A percentile compares a stretch with the other conserved stretches of the same genome.
Conservation (phyloP, 1,140 invertebrate species). For the Bombus breviceps region DNA sequence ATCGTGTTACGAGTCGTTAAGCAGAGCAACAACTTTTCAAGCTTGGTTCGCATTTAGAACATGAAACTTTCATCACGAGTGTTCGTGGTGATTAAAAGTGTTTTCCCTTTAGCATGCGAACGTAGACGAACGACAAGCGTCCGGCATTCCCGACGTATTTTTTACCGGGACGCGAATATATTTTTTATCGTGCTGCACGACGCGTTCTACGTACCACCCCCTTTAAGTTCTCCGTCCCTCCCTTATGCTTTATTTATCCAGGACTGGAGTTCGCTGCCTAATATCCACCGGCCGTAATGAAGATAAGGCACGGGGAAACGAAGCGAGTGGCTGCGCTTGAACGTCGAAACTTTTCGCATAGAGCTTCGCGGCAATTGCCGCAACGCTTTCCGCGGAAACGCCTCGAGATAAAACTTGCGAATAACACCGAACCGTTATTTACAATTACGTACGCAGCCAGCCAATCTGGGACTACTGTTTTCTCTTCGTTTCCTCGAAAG, state of each 20-base stretch:
- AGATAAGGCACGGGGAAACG: constrained; percentile 43
- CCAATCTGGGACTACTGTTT: neutral
- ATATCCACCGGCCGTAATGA: constrained; percentile 36
- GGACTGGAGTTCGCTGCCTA: constrained; percentile 24
- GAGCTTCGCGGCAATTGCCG: constrained; percentile 26
- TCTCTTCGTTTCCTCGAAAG: neutral
- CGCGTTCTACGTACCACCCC: neutral
- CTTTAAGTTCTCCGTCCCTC: neutral
- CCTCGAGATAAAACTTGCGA: constrained; percentile 38
- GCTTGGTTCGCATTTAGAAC: neutral
- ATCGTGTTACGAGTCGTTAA: constrained; percentile 6
- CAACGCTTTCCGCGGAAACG: constrained; percentile 9
- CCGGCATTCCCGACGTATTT: neutral
- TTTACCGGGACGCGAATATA: neutral
- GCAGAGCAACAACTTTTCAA: constrained; percentile 3
- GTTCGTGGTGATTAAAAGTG: constrained; percentile 5
- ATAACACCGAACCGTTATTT: constrained; percentile 18
- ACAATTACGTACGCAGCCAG: constrained; percentile 15
- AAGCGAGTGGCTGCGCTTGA: constrained; percentile 28
- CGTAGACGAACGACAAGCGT: constrained; percentile 5
- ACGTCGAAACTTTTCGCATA: constrained; percentile 41
- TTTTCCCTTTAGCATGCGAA: neutral
- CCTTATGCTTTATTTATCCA: constrained; percentile 31
- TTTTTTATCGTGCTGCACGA: constrained; percentile 9
- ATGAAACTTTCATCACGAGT: constrained; percentile 3